These are phyloP conservation scores for Bombus confusus DNA, from an alignment of 1,140 invertebrate species.

Conservation along the genomic window DNA sequence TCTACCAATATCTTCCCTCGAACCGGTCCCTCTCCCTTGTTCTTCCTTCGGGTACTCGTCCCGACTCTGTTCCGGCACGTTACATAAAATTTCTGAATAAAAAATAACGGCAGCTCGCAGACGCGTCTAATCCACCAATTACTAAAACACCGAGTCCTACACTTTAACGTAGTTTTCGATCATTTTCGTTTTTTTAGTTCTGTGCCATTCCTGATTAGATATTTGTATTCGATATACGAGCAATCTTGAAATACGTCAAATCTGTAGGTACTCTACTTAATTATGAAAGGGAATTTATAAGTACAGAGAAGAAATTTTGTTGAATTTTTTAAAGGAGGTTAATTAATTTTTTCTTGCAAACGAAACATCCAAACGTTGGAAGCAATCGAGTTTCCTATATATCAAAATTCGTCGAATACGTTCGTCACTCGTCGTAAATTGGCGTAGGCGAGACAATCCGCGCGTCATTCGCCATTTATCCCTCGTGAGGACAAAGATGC, in stretches of 20 bases:
- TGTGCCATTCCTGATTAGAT: background rate
- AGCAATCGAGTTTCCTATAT: too few species aligned
- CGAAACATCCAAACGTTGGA: too few species aligned
- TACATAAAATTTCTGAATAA: conserved; percentile 13
- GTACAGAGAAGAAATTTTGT: too few species aligned
- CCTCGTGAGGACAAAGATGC: conserved; percentile 36
- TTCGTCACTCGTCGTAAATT: conserved; percentile 12
- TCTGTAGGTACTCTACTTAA: too few species aligned
- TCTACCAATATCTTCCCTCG: conserved; percentile 47
- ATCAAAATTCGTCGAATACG: background rate
- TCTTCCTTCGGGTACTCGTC: conserved; percentile 14
- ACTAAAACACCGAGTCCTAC: background rate
- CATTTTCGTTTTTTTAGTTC: background rate
- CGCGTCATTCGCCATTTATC: conserved; percentile 23
- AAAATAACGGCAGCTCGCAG: background rate
- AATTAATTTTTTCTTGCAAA: too few species aligned
- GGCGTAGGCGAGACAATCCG: conserved; percentile 10
- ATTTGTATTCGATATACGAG: too few species aligned
- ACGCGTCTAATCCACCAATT: background rate
- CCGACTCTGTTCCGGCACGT: background rate
- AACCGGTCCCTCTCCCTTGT: conserved; percentile 15
- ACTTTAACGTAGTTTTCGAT: background rate
- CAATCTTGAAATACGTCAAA: too few species aligned
- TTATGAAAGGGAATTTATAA: too few species aligned
- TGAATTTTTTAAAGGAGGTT: too few species aligned